Conservation (phyloP, 2,888 invertebrate genomes). For the Erebia aethiops region DNA sequence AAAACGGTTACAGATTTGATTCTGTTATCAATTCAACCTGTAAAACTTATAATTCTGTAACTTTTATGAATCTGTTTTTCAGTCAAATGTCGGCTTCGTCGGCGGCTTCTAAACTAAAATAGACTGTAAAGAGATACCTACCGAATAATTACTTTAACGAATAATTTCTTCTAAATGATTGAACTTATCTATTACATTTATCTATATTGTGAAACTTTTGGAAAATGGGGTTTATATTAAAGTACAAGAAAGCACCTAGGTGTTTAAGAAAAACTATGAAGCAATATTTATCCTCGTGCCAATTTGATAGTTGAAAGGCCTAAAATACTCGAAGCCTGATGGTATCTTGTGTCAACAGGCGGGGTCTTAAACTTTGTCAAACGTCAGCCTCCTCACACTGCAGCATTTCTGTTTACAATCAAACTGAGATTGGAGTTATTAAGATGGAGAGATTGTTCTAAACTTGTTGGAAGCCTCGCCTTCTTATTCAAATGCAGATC, state of each 20-base stretch:
- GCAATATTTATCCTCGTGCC: neutral
- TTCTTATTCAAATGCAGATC: constrained; percentile 76
- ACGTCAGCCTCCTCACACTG: constrained; percentile 63
- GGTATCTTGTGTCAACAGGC: constrained; percentile 46
- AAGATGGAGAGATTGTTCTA: constrained; percentile 75
- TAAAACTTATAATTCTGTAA: too few relatives aligned
- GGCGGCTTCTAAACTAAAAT: neutral
- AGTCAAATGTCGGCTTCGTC: too few relatives aligned
- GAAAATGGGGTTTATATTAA: too few relatives aligned
- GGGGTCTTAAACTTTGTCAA: constrained; percentile 65
- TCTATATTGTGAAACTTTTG: too few relatives aligned
- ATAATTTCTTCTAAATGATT: too few relatives aligned
- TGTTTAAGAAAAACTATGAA: neutral
- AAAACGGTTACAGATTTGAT: too few relatives aligned
- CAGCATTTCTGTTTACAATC: constrained; percentile 74
- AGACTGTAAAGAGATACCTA: too few relatives aligned
- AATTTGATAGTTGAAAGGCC: constrained; percentile 11
- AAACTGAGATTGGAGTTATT: constrained; percentile 74
- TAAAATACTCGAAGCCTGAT: constrained; percentile 33
- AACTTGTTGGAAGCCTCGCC: constrained; percentile 66
- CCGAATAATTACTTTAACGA: too few relatives aligned
- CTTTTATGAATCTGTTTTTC: too few relatives aligned
- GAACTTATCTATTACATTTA: too few relatives aligned
- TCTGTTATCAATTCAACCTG: too few relatives aligned
- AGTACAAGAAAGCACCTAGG: too few relatives aligned